Evolutionary conservation across 1,140 invertebrate genomes (phyloP), one percentile per base, ranked within the genome.

Genomic region (Drosophila punjabiensis): DNA sequence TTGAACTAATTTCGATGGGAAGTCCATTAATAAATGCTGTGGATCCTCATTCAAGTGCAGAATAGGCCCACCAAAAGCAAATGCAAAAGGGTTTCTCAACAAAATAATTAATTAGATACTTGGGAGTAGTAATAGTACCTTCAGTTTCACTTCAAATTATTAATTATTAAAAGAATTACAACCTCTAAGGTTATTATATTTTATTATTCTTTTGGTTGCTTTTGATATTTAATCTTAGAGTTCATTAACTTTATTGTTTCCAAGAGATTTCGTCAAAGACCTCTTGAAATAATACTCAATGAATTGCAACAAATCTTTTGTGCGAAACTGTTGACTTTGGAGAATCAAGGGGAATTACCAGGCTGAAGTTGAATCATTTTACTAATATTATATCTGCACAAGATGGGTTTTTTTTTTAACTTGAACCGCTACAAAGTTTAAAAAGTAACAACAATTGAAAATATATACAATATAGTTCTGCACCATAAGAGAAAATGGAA

Each of bases 1-100:
- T 88, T 88, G 84, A 88, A 78, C 81, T 35, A 76, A 89, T 85
- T 88, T 75, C 32, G 3, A 30, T 45, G 58, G 61, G 67, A 50
- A 43, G 45, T 41, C 53, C 52, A 63, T 65, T 35, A 47, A 47
- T 70, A 63, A 60, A 45, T 66, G 39, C 56, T 39, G 35, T 50
- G 43, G 48, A 53, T 47, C 28, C 39, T 14, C 20, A n/a, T 52
- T 66, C 18, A 76, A 43, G 47, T 69, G 30, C 5, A 43, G 18
- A 64, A 37, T 67, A 50, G 48, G 24, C 48, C 48, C 14, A 30
- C 14, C 24, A 30, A 9, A 28, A 50, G 24, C 48, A 30, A 50
- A 28, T 16, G 4, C 8, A 28, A 50, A 30, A 30, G 4, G 48
- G 48, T 50, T 52, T 30, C 48, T 6, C 30, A 30, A 52, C 16